These are phyloP conservation scores for Cryptotis parvus DNA, from an alignment of 2,113 vertebrate species.

Conservation along the genomic window DNA sequence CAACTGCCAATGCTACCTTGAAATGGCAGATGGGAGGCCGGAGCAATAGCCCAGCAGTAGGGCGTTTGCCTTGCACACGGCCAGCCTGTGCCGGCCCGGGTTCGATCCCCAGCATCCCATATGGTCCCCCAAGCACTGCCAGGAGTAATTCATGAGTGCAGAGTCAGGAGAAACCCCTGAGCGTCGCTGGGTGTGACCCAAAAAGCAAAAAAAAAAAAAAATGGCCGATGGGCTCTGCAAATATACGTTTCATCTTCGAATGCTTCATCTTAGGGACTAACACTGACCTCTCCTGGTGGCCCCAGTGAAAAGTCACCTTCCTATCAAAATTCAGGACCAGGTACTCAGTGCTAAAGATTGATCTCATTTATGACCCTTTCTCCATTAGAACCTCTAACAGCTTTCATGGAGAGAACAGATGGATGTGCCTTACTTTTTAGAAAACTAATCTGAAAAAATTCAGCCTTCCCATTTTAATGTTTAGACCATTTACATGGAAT, in stretches of 20 bases:
- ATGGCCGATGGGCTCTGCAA: neutral
- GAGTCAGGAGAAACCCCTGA: too few species aligned
- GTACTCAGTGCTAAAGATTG: neutral
- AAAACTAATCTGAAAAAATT: too few species aligned
- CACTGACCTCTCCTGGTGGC: neutral
- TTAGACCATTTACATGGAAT: neutral
- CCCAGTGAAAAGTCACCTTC: neutral
- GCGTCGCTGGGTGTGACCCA: too few species aligned
- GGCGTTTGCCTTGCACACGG: too few species aligned
- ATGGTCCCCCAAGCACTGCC: too few species aligned
- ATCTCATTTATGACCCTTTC: neutral
- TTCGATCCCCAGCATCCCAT: too few species aligned
- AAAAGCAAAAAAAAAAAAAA: too few species aligned
- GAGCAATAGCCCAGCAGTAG: too few species aligned
- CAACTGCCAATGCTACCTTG: neutral
- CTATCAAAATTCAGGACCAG: neutral
- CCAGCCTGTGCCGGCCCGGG: too few species aligned
- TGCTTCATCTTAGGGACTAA: neutral
- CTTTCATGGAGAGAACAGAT: neutral
- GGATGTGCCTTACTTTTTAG: neutral
- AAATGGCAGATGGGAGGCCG: too few species aligned
- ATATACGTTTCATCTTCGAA: neutral
- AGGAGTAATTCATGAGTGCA: too few species aligned
- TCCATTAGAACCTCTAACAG: neutral
- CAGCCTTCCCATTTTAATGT: neutral